phyloP scores from a whole-genome alignment of 2,113 vertebrate species.

The Ardeotis arabs region DNA sequence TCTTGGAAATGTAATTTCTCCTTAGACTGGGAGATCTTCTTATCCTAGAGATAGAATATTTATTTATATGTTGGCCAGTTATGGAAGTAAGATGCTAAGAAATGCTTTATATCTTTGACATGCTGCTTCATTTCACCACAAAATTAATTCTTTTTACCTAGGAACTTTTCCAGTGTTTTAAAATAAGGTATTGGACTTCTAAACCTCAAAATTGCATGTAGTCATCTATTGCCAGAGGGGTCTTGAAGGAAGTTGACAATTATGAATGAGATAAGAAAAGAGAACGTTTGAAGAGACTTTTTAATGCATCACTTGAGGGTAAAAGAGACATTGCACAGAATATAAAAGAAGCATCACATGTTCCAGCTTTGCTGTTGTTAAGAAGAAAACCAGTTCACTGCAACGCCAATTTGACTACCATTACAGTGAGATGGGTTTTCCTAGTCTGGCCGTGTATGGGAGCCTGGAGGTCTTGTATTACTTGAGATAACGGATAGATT shows the following conservation, averaged over 20 bases:
- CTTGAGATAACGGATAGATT: background rate
- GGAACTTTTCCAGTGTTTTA: background rate
- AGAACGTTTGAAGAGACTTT: conserved; percentile 43
- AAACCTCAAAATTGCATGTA: conserved; percentile 4
- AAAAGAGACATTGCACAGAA: conserved; percentile 1
- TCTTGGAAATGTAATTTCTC: background rate
- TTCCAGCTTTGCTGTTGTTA: background rate
- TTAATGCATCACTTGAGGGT: conserved; percentile 44
- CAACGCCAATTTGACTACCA: background rate
- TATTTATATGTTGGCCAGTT: background rate
- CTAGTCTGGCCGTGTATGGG: background rate
- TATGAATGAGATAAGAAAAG: conserved; percentile 45
- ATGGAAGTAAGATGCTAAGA: background rate
- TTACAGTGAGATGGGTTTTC: background rate
- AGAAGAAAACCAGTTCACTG: background rate
- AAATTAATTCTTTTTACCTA: background rate
- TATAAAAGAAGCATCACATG: background rate
- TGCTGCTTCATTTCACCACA: background rate
- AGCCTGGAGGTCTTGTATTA: background rate
- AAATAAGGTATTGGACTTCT: background rate
- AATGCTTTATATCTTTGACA: background rate
- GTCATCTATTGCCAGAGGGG: background rate
- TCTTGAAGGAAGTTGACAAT: conserved; percentile 29
- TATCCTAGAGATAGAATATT: background rate
- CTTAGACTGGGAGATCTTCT: background rate